These are phyloP conservation scores for Chromis chromis DNA, from an alignment of 2,797 vertebrate species.

Conservation along the genomic window DNA sequence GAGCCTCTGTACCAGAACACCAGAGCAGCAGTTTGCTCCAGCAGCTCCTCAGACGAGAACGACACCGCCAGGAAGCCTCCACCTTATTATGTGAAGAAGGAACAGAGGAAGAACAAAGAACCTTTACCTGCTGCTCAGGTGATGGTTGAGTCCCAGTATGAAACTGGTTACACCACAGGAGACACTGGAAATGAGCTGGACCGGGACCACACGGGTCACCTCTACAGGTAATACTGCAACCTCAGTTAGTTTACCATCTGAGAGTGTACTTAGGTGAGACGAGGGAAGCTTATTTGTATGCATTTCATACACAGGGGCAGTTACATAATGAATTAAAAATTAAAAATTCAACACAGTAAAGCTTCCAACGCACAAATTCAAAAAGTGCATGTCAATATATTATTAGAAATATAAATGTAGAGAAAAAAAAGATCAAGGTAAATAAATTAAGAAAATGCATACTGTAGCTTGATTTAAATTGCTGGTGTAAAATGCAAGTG, in stretches of 20 bases:
- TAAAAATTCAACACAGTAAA: neutral
- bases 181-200: slow-evolving; percentile 86
- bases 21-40: slow-evolving; percentile 49
- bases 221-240: slow-evolving; percentile 58
- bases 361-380: neutral
- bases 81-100: slow-evolving; percentile 31
- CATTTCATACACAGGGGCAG: neutral
- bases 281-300: too few relatives aligned
- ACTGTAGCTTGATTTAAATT: too few relatives aligned
- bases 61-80: slow-evolving; percentile 52
- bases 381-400: neutral
- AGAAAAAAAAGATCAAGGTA: too few relatives aligned
- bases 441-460: too few relatives aligned
- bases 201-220: slow-evolving; percentile 69
- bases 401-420: too few relatives aligned
- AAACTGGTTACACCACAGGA: slow-evolving; percentile 88
- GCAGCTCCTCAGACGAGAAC: slow-evolving; percentile 71
- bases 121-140: slow-evolving; percentile 50
- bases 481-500: too few relatives aligned
- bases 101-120: slow-evolving; percentile 26
- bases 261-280: too few relatives aligned
- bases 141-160: slow-evolving; percentile 82
- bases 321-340: too few relatives aligned
- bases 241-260: neutral
- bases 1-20: slow-evolving; percentile 61